Evolutionary conservation across 2,888 invertebrate genomes (phyloP).

Genomic region (Aphidoletes aphidimyza): DNA sequence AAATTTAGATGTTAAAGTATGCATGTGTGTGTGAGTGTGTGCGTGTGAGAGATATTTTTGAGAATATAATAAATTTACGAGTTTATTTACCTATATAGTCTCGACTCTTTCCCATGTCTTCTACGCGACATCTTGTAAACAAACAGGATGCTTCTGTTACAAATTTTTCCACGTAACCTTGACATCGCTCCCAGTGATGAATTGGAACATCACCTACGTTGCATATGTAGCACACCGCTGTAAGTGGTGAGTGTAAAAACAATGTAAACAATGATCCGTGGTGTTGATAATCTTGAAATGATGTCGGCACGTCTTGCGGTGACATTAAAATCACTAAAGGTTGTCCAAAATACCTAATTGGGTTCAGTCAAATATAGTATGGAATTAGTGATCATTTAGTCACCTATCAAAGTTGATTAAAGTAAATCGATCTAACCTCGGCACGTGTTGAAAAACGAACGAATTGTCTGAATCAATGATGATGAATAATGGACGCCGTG

Average conservation of each 20-base stretch:
- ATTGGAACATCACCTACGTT: conserved; percentile 87
- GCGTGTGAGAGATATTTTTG: no score
- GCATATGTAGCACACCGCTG: conserved; percentile 91
- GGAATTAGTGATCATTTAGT: neutral
- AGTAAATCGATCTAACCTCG: no score
- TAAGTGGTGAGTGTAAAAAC: conserved; percentile 93
- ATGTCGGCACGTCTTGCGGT: conserved; percentile 87
- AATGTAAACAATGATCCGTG: conserved; percentile 94
- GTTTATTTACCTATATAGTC: conserved; percentile 64
- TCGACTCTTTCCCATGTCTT: conserved; percentile 71
- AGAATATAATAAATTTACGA: neutral
- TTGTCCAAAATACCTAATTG: conserved; percentile 87
- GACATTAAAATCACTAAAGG: conserved; percentile 94
- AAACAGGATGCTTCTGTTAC: conserved; percentile 88
- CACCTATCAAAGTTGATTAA: no score
- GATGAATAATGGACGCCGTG: conserved; percentile 90
- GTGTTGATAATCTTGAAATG: conserved; percentile 84
- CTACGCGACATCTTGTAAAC: conserved; percentile 83
- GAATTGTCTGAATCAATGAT: conserved; percentile 97
- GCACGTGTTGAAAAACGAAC: conserved; percentile 90
- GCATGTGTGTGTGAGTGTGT: no score
- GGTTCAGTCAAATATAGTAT: neutral
- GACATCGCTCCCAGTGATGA: conserved; percentile 90
- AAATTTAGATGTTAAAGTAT: no score
- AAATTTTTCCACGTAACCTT: conserved; percentile 87